These are phyloP conservation scores for Phaedon cochleariae DNA, from an alignment of 2,888 invertebrate species.

Conservation along the genomic window DNA sequence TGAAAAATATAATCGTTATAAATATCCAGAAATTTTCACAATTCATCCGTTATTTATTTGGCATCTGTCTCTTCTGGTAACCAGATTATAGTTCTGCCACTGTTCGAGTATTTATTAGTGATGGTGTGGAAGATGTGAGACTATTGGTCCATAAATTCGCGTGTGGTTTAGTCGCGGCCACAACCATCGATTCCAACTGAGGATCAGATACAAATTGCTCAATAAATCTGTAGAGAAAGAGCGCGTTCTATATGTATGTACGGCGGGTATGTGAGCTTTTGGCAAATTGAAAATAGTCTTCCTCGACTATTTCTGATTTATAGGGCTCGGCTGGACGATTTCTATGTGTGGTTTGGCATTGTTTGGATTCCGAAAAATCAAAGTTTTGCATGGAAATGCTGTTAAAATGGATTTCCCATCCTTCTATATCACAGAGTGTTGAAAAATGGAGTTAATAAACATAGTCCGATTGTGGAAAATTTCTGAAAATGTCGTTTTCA, in stretches of 20 bases:
- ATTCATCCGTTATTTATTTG: no score
- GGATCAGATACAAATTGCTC: constrained; percentile 13
- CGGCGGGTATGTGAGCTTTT: background rate
- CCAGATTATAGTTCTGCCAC: background rate
- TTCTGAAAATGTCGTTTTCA: no score
- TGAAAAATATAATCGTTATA: no score
- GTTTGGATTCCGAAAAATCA: no score
- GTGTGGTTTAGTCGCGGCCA: constrained; percentile 6
- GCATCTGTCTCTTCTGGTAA: no score
- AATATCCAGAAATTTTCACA: no score
- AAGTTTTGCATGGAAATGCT: background rate
- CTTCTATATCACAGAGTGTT: no score
- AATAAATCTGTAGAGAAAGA: constrained; percentile 11
- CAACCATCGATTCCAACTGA: constrained; percentile 14
- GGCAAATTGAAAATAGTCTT: constrained; percentile 4
- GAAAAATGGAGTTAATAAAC: no score
- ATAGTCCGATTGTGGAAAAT: no score
- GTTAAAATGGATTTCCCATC: background rate
- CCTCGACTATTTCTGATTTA: background rate
- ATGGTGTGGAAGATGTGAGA: constrained; percentile 1
- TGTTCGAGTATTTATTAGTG: background rate
- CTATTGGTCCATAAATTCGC: constrained; percentile 8
- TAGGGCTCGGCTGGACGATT: background rate
- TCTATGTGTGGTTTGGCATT: background rate
- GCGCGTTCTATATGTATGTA: background rate